These are phyloP conservation scores for Disparrhopalites patrizii DNA, from an alignment of 2,888 invertebrate species.

Conservation along the genomic window DNA sequence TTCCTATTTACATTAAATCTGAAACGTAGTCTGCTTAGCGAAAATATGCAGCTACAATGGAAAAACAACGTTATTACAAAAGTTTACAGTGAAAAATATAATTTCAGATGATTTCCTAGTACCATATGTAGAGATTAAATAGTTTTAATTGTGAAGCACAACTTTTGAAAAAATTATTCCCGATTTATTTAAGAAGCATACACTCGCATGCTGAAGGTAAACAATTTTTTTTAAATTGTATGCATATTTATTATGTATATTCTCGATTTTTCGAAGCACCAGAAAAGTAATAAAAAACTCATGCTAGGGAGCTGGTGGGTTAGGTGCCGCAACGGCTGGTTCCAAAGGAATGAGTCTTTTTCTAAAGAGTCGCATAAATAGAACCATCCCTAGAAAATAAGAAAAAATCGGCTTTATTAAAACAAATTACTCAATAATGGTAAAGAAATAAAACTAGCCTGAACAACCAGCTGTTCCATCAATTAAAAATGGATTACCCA, in stretches of 20 bases:
- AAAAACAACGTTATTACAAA: background rate
- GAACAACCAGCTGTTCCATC: background rate
- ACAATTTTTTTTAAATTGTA: too few species aligned
- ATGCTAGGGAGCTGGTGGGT: too few species aligned
- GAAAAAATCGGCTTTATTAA: conserved; percentile 39
- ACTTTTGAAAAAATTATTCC: too few species aligned
- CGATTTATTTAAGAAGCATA: too few species aligned
- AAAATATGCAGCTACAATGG: background rate
- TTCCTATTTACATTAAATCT: conserved; percentile 48
- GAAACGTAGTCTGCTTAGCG: conserved; percentile 31
- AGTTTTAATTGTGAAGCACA: too few species aligned
- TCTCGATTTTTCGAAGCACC: too few species aligned
- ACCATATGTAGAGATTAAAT: too few species aligned
- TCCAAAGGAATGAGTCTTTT: conserved; percentile 53
- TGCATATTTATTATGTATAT: too few species aligned
- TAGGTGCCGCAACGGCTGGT: background rate
- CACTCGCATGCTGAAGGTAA: too few species aligned
- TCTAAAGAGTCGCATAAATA: conserved; percentile 87
- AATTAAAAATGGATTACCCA: conserved; percentile 58
- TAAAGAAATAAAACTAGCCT: background rate
- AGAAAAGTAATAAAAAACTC: too few species aligned
- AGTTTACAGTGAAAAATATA: too few species aligned
- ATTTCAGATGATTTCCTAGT: too few species aligned
- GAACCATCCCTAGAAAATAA: conserved; percentile 72
- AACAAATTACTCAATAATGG: background rate